Base-by-base conservation (phyloP, 2,113 vertebrate species). In the Xyrauchen texanus region DNA sequence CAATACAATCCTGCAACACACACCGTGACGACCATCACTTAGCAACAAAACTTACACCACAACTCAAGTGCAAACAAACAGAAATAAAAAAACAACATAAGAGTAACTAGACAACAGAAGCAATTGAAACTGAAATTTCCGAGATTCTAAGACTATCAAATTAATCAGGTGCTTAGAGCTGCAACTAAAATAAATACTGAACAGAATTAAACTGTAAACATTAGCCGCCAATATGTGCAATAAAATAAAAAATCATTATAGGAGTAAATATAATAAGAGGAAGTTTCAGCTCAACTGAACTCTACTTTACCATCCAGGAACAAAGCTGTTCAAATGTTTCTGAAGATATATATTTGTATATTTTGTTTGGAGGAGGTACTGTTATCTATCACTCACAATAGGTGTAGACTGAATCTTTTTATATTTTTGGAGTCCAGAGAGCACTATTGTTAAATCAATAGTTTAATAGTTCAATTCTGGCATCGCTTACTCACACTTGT, bases 1-100 rank as follows among this genome's bases (percentile, higher is more conserved):
- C 96, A 99, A 98, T 94, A 99, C 93, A 97, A 94, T 98, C 98
- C 98, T 99, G 97, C 92, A 99, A 99, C 96, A 99, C 95, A 99
- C 95, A 94, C 95, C 88, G 93, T 95, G 93, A 95, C 92, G 93
- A 94, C 94, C 90, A 94, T 96, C 95, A 97, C 94, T 95, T 86
- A 83, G 88, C 89, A 93, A 92, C 79, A 91, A 91, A 86, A 70
- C 97, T 97, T 94, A 98, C 94, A 98, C 94, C 93, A 88, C 93
- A 94, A 92, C 93, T 94, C 93, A 90, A 94, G 95, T 95, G 96
- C 93, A 86, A 78, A 72, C 87, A 88, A 84, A 92, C 67, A 92
- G 89, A 62, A 85, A 88, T 81, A 87, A 85, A 49, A 79, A 60
- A 55, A 71, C 55, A 76, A 75, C 51, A 64, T 51, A 57, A 82